Evolutionary conservation across 1,140 invertebrate species (phyloP), one percentile per base, ranked within the genome.

Genomic region (Drosophila tristis): DNA sequence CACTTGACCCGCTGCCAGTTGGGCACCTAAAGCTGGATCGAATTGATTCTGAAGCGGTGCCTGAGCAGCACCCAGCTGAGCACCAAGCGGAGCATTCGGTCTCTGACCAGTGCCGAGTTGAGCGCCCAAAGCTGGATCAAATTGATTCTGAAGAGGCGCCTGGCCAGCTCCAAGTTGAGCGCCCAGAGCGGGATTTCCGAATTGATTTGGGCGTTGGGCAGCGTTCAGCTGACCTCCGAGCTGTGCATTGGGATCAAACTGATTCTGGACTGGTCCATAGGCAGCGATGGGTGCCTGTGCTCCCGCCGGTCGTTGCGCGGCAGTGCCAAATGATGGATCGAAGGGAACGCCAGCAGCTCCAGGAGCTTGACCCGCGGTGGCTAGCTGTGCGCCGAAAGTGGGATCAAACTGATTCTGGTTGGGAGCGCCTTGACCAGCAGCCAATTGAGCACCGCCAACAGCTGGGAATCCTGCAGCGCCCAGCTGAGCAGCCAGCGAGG

Each of bases 321-420:
- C 44, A n/a, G 23, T 58, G 0, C 50, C 63, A 48, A 61, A 50
- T 2, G 42, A 47, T 2, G 55, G 50, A 11, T 66, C 51, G 35
- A 47, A 57, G 0, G 55, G 74, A 2, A 31, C 63, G 44, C 56
- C 73, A 20, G 20, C 20, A 8, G 62, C 61, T 4, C 39, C 6
- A 79, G 43, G 61, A 35, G 49, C 63, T 44, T 63, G 78, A 25
- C 57, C 74, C 5, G 61, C 62, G 0, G 64, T 35, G 8, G 20
- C 43, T 16, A 61, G 20, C 39, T 78, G 78, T 6, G 25, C 61
- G 2, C 50, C 48, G 0, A 64, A 44, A 3, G 76, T 53, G 8
- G 77, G 77, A 26, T 45, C 47, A 42, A 67, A 64, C 5, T 64
- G 55, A 42, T 80, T 80, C 26, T 74, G 62, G 54, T 73, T 73